These are phyloP conservation scores for Oreamnos americanus DNA, from an alignment of 2,113 vertebrate genomes.

Conservation along the genomic window DNA sequence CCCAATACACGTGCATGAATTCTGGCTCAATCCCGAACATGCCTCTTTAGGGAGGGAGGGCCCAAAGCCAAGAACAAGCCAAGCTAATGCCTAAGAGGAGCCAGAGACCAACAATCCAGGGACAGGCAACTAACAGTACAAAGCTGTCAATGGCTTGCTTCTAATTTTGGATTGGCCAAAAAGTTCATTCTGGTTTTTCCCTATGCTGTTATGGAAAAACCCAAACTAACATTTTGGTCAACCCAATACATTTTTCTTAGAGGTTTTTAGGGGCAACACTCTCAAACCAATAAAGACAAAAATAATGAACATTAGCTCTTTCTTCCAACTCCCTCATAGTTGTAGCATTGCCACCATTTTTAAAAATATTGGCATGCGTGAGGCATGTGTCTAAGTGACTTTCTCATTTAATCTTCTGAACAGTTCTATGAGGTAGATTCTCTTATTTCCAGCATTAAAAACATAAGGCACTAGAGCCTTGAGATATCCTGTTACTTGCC, in stretches of 20 bases:
- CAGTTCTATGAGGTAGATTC: neutral
- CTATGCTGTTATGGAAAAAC: neutral
- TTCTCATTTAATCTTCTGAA: neutral
- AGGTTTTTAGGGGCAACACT: neutral
- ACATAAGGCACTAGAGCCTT: neutral
- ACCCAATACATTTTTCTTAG: neutral
- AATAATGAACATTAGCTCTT: neutral
- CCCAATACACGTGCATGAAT: neutral
- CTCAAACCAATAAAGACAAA: neutral
- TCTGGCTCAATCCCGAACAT: neutral
- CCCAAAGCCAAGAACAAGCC: conserved; percentile 2
- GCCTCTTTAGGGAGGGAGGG: neutral
- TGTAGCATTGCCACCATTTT: neutral
- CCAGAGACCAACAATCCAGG: neutral
- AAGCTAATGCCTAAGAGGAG: neutral
- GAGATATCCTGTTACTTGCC: neutral
- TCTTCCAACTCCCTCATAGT: neutral
- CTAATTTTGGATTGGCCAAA: neutral
- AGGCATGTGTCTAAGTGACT: neutral
- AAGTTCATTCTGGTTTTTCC: neutral
- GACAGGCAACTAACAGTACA: neutral
- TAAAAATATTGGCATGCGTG: neutral
- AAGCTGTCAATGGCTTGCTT: neutral
- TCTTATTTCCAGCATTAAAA: neutral
- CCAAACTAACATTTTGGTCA: neutral